Conservation (phyloP, 2,797 vertebrate species). For the Syndactyla subalaris region DNA sequence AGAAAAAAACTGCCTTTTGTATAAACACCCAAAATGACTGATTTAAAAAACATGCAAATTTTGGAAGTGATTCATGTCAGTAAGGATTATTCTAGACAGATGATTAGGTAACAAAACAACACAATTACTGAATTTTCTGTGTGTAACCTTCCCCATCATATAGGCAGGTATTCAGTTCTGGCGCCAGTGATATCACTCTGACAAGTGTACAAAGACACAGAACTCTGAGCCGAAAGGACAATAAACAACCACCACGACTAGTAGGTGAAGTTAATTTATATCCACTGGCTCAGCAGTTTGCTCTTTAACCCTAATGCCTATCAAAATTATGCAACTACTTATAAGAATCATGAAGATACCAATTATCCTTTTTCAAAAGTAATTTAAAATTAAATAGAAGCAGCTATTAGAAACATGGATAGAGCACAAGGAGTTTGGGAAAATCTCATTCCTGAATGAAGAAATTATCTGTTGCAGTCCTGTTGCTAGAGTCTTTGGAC, state of each 20-base stretch:
- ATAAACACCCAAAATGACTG: not conserved
- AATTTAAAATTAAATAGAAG: not conserved
- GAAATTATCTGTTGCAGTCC: not conserved
- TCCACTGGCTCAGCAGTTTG: not conserved
- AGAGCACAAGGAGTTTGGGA: not conserved
- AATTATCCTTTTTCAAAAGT: not conserved
- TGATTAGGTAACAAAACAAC: not conserved
- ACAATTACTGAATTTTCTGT: not conserved
- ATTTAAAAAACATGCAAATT: not conserved
- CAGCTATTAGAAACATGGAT: not conserved
- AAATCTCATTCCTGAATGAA: not conserved
- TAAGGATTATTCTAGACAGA: not conserved
- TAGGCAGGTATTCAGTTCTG: not conserved
- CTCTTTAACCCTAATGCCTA: not conserved
- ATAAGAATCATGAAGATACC: not conserved
- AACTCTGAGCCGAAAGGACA: not conserved
- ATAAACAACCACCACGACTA: not conserved
- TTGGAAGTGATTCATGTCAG: not conserved
- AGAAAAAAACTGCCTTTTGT: not conserved
- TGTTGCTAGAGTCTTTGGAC: not conserved
- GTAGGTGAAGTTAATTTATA: not conserved
- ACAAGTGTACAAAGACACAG: not conserved
- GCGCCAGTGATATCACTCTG: not conserved
- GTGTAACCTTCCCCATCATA: not conserved
- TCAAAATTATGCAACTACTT: not conserved